A percentile compares a stretch with the other conserved stretches of the same genome.
Conservation (phyloP, 2,888 invertebrate genomes). For the Pteria penguin region DNA sequence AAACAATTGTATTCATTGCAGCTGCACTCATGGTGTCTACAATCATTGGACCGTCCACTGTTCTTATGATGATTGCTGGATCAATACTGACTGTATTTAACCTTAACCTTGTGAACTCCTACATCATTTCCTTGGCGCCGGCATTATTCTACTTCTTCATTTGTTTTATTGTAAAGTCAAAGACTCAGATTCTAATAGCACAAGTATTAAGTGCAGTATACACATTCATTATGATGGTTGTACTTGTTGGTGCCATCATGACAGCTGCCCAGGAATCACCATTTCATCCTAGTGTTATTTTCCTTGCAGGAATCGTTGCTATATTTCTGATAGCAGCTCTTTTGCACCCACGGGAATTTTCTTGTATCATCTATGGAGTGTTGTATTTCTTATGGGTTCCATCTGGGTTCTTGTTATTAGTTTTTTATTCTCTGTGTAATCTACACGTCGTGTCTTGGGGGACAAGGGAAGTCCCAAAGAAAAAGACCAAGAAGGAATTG, state of each 20-base stretch:
- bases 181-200: slow-evolving; percentile 70
- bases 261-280: slow-evolving; percentile 63
- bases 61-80: slow-evolving; percentile 77
- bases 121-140: slow-evolving; percentile 66
- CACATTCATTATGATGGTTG: slow-evolving; percentile 77
- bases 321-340: slow-evolving; percentile 70
- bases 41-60: slow-evolving; percentile 85
- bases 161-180: slow-evolving; percentile 67
- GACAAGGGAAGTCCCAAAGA: slow-evolving; percentile 75
- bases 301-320: slow-evolving; percentile 65
- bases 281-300: slow-evolving; percentile 75
- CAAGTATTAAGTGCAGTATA: slow-evolving; percentile 71
- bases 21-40: slow-evolving; percentile 93
- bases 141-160: slow-evolving; percentile 67
- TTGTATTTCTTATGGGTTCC: slow-evolving; percentile 77
- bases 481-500: slow-evolving; percentile 65
- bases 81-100: slow-evolving; percentile 72
- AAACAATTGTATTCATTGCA: slow-evolving; percentile 22
- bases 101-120: slow-evolving; percentile 63
- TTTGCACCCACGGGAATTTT: slow-evolving; percentile 76
- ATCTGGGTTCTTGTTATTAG: slow-evolving; percentile 76
- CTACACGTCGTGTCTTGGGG: slow-evolving; percentile 78
- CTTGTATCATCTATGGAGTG: slow-evolving; percentile 68
- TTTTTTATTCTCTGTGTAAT: slow-evolving; percentile 76
- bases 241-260: slow-evolving; percentile 72